Base-by-base conservation (phyloP, 1,140 invertebrate species). In the Venustaconcha ellipsiformis region DNA sequence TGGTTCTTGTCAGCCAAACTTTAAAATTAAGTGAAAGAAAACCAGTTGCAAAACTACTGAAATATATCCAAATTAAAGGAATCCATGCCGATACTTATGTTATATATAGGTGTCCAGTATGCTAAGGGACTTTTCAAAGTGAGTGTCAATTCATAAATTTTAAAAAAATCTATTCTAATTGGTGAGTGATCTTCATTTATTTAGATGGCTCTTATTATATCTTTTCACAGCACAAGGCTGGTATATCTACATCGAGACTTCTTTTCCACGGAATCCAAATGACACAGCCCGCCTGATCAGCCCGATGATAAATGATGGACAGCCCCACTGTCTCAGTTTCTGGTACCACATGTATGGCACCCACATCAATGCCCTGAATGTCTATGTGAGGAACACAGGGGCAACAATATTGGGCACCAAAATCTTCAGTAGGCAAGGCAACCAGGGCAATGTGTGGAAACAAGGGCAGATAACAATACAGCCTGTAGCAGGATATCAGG, bases 271-370 rank as follows among this genome's bases (percentile, higher is more conserved):
- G 14, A 63, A 68, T n/a, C 71, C 74, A 5, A 82, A 84, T 83
- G 94, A 95, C 78, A 94, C 92, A 0, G 94, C 94, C 0, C 91
- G 94, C 15, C 91, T 96, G 1, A 88, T 92, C 11, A 94, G 93
- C 78, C 90, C 91, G 0, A 14, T 63, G 48, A 83, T 89, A 17
- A 37, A 57, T 30, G 80, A 81, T 48, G 18, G 55, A 17, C 60
- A 78, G 23, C 67, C 58, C 6, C 72, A 79, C 13, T 90, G 89
- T 76, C 79, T 90, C 8, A 81, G 78, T 57, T 88, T 90, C 79
- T 89, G 83, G 83, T 89, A 88, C 80, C 84, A 88, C 78, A 90
- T 90, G 89, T 88, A 86, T 73, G 89, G 89, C 55, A 74, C 74
- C n/a, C 79, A 85, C 55, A 74, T 88, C 20, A 80, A 81, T 60